Conservation (phyloP, 2,797 vertebrate genomes). For the Potorous gilbertii region DNA sequence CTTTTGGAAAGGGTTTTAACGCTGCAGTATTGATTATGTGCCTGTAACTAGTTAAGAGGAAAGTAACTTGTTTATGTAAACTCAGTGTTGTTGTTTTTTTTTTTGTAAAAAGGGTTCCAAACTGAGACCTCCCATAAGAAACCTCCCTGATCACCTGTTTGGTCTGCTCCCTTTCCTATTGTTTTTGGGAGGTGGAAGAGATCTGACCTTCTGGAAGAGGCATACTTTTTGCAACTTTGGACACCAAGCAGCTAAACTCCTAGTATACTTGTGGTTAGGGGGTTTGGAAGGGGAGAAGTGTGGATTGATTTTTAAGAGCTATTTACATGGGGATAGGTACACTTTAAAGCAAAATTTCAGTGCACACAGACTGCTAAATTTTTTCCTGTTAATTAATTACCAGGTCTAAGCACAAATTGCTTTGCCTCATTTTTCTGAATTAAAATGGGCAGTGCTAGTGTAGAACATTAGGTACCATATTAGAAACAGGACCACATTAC, state of each 20-base stretch:
- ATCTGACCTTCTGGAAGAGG: neutral
- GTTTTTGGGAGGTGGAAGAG: neutral
- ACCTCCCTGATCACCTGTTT: neutral
- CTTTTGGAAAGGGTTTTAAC: neutral
- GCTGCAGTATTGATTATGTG: neutral
- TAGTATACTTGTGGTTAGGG: neutral
- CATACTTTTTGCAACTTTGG: neutral
- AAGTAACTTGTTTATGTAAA: neutral
- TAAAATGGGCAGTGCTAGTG: constrained; percentile 71
- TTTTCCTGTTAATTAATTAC: constrained; percentile 73
- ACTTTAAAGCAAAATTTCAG: constrained; percentile 17
- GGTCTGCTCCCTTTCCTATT: neutral
- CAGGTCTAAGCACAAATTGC: constrained; percentile 71
- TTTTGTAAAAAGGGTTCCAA: neutral
- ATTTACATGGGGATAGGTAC: neutral
- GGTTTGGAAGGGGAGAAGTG: neutral
- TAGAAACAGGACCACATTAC: neutral
- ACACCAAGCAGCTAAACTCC: neutral
- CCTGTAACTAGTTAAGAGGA: neutral
- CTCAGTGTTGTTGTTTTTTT: neutral
- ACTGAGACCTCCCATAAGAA: neutral
- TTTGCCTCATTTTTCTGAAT: constrained; percentile 17
- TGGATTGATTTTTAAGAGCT: constrained; percentile 9
- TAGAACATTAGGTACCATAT: constrained; percentile 78
- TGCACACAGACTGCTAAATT: neutral